Evolutionary conservation across 2,797 vertebrate genomes (phyloP).

Genomic region (Pipistrellus pipistrellus): DNA sequence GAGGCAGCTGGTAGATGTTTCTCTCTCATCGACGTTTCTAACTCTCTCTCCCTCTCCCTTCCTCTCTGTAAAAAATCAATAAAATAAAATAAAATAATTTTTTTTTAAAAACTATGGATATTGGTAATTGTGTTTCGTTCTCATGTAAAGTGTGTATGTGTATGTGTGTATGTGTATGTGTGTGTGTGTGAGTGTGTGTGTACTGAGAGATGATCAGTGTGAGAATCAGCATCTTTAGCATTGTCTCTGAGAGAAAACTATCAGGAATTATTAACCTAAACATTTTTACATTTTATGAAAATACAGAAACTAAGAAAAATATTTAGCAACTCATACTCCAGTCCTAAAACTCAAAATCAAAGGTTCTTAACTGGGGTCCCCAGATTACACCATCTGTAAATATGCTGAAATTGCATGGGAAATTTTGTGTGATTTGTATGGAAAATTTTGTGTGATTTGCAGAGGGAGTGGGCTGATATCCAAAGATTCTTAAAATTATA

Average conservation of each 20-base stretch:
- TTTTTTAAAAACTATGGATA: not conserved
- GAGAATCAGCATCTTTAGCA: not conserved
- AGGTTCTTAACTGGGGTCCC: not conserved
- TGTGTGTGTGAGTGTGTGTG: not conserved
- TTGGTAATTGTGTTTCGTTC: not conserved
- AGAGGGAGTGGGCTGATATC: not conserved
- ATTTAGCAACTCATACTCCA: not conserved
- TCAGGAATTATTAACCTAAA: conserved; percentile 49
- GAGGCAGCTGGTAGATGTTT: too few species aligned
- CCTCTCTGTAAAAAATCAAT: too few species aligned
- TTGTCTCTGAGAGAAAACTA: conserved; percentile 35
- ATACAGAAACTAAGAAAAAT: conserved; percentile 51
- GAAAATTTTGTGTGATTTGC: conserved; percentile 11
- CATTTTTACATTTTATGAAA: conserved; percentile 54
- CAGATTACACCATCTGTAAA: conserved; percentile 24
- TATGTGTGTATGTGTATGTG: not conserved
- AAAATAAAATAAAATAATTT: too few species aligned
- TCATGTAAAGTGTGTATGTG: not conserved
- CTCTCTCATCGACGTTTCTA: too few species aligned
- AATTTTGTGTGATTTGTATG: not conserved
- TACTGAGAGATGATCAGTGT: not conserved
- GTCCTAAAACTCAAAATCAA: conserved; percentile 31
- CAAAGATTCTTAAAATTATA: conserved; percentile 35
- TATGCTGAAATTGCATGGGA: conserved; percentile 27
- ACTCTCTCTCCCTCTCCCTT: too few species aligned